phyloP scores from a whole-genome alignment of 2,113 vertebrate species.

The Siniperca chuatsi region DNA sequence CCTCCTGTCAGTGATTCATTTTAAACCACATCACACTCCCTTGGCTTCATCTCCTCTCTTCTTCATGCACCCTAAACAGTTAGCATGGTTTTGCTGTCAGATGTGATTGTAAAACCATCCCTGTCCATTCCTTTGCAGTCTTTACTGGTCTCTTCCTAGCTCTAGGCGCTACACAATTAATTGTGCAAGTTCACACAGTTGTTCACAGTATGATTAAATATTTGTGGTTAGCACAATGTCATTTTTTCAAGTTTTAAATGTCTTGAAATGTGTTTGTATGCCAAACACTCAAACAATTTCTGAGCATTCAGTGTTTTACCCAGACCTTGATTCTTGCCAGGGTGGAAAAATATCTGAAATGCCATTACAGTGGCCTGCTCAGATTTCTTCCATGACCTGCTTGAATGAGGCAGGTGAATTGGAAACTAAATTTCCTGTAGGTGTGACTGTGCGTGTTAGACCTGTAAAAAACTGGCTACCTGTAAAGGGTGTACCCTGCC shows the following conservation, averaged over 20 bases:
- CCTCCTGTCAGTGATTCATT: slow-evolving; percentile 16
- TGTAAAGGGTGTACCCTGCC: not conserved
- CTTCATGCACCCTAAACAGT: not conserved
- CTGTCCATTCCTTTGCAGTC: not conserved
- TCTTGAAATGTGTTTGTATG: not conserved
- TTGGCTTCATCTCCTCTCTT: not conserved
- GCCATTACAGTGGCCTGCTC: not conserved
- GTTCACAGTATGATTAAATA: not conserved
- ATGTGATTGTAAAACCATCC: slow-evolving; percentile 11
- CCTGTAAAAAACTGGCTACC: not conserved
- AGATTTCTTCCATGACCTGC: not conserved
- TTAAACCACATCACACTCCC: not conserved
- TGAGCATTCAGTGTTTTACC: not conserved
- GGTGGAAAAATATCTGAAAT: not conserved
- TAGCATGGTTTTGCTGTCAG: slow-evolving; percentile 7
- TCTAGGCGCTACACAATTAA: not conserved
- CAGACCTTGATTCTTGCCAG: not conserved
- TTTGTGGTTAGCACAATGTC: not conserved
- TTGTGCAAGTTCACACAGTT: not conserved
- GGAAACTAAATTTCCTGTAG: not conserved
- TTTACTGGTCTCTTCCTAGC: not conserved
- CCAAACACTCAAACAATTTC: not conserved
- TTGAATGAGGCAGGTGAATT: not conserved
- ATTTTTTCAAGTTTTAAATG: not conserved
- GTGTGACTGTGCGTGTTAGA: not conserved